A percentile compares a stretch with the other conserved stretches of the same genome.
Evolutionary conservation across 2,888 invertebrate genomes (phyloP).

Genomic region (Aromia moschata): DNA sequence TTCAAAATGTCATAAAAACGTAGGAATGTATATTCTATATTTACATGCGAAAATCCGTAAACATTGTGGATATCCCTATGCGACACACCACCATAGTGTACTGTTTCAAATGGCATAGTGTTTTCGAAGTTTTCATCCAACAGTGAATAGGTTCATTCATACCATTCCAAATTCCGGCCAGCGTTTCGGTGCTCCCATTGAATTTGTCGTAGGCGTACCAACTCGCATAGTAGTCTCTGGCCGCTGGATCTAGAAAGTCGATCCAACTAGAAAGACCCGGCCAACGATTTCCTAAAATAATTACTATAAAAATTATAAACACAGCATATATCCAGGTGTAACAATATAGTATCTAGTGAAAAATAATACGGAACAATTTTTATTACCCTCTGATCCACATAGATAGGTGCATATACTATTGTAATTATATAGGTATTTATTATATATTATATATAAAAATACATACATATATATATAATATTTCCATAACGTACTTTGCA

Average conservation of each 20-base stretch:
- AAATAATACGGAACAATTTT: too few relatives aligned
- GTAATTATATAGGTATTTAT: too few relatives aligned
- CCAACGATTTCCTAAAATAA: constrained; percentile 81
- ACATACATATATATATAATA: too few relatives aligned
- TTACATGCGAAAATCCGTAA: constrained; percentile 74
- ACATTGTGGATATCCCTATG: constrained; percentile 95
- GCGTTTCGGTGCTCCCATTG: constrained; percentile 72
- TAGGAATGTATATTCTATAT: too few relatives aligned
- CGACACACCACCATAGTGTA: constrained; percentile 83
- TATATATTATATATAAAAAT: too few relatives aligned
- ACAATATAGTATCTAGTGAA: too few relatives aligned
- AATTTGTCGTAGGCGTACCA: constrained; percentile 71
- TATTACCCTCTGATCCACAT: too few relatives aligned
- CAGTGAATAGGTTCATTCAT: constrained; percentile 99
- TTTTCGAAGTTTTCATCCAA: constrained; percentile 83
- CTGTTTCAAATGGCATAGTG: constrained; percentile 91
- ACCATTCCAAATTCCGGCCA: constrained; percentile 93
- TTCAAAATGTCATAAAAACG: too few relatives aligned
- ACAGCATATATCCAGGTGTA: too few relatives aligned
- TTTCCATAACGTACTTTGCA: too few relatives aligned
- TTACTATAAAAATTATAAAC: too few relatives aligned
- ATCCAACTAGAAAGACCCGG: constrained; percentile 93
- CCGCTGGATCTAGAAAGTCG: constrained; percentile 89
- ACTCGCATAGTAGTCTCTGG: constrained; percentile 80
- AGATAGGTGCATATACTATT: too few relatives aligned